phyloP scores from a whole-genome alignment of 1,140 invertebrate species.

The Dinoponera quadriceps region DNA sequence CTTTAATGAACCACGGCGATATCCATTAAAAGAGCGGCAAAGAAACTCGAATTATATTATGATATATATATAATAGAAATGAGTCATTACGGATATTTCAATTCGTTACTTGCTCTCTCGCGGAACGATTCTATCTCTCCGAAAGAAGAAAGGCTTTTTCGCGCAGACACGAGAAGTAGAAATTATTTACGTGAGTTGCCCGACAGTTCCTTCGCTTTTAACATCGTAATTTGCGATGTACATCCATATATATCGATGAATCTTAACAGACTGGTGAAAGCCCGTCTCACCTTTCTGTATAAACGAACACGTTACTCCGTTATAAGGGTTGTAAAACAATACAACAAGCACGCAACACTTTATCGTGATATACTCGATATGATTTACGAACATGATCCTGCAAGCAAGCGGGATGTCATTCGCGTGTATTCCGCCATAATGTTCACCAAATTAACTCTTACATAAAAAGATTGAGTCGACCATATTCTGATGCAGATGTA shows the following conservation, averaged over 20 bases:
- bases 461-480: too few species aligned
- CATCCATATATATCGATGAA: not conserved
- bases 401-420: conserved; percentile 7
- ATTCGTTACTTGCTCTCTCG: too few species aligned
- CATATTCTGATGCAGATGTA: too few species aligned
- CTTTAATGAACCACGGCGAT: conserved; percentile 57
- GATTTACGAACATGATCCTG: conserved; percentile 27
- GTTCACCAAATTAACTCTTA: conserved; percentile 50
- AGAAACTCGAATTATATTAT: not conserved
- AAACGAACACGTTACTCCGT: conserved; percentile 35
- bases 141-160: conserved; percentile 2
- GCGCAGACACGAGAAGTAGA: not conserved
- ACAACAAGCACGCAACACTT: conserved; percentile 43
- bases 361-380: conserved; percentile 43
- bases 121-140: too few species aligned
- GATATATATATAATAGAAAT: not conserved
- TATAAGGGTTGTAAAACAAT: conserved; percentile 55
- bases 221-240: conserved; percentile 4
- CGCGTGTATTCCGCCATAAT: conserved; percentile 3
- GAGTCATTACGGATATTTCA: conserved; percentile 45
- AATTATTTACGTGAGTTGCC: not conserved
- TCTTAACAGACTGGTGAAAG: conserved; percentile 6
- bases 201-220: not conserved
- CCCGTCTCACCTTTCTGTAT: conserved; percentile 2
- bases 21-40: conserved; percentile 45